phyloP scores from a whole-genome alignment of 1,140 invertebrate species.

The Zaprionus capensis region DNA sequence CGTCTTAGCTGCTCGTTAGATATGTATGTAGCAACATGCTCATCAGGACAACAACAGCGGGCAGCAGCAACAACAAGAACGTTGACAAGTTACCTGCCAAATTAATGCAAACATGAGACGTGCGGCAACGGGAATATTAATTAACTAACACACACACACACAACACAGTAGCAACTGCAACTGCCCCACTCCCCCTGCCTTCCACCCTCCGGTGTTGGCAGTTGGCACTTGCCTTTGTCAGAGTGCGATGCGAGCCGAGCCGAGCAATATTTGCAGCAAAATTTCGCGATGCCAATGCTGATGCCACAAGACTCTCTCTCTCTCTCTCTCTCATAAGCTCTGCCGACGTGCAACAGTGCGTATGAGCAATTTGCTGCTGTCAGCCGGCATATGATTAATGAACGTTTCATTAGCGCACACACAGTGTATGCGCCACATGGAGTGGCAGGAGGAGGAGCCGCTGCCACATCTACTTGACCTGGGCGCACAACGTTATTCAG shows the following conservation, averaged over 20 bases:
- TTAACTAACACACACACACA: slow-evolving; percentile 71
- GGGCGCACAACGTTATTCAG: neutral
- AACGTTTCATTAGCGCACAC: slow-evolving; percentile 74
- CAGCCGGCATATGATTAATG: slow-evolving; percentile 74
- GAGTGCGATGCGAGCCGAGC: slow-evolving; percentile 15
- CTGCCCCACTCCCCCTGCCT: neutral
- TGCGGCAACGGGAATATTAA: slow-evolving; percentile 80
- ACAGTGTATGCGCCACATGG: too few species aligned
- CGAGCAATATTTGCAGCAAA: slow-evolving; percentile 34
- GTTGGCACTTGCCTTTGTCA: slow-evolving; percentile 70
- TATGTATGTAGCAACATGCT: slow-evolving; percentile 58
- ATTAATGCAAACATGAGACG: slow-evolving; percentile 83
- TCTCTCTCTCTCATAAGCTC: slow-evolving; percentile 19
- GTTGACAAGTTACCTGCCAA: slow-evolving; percentile 83
- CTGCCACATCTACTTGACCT: slow-evolving; percentile 12
- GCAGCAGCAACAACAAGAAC: slow-evolving; percentile 62
- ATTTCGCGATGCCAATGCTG: slow-evolving; percentile 19
- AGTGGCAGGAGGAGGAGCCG: neutral
- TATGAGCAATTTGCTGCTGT: slow-evolving; percentile 55
- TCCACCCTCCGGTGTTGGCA: slow-evolving; percentile 47
- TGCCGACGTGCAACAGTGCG: slow-evolving; percentile 33
- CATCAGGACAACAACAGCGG: slow-evolving; percentile 47
- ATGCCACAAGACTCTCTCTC: slow-evolving; percentile 9
- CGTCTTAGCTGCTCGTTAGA: slow-evolving; percentile 67
- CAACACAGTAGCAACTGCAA: slow-evolving; percentile 13